phyloP scores from a whole-genome alignment of 2,113 vertebrate species.

The Sorex araneus region DNA sequence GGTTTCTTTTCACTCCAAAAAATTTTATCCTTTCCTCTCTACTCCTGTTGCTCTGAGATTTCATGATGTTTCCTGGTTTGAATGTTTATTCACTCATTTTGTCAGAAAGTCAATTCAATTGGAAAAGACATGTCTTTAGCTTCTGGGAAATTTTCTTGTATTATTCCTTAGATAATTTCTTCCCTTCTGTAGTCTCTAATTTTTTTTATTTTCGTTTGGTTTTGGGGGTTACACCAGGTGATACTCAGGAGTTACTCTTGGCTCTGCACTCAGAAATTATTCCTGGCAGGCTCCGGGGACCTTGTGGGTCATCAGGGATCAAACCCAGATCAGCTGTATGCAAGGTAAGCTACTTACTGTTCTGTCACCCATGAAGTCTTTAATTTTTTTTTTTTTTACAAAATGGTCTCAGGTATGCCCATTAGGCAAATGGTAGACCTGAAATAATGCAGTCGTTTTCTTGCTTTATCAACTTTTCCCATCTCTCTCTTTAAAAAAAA shows the following conservation, averaged over 20 bases:
- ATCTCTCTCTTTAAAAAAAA: not conserved
- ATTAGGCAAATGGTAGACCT: not conserved
- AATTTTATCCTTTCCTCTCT: not conserved
- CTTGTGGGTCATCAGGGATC: too few relatives aligned
- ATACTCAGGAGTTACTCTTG: too few relatives aligned
- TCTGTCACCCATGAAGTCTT: not conserved
- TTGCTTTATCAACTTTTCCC: not conserved
- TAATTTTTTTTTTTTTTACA: not conserved
- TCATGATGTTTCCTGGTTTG: not conserved
- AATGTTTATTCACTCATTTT: not conserved
- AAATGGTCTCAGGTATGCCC: not conserved
- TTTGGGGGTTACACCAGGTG: too few relatives aligned
- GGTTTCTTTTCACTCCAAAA: slow-evolving; percentile 17
- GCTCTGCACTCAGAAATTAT: too few relatives aligned
- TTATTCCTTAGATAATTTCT: slow-evolving; percentile 20
- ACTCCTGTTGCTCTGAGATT: not conserved
- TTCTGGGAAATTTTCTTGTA: slow-evolving; percentile 35
- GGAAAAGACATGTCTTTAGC: not conserved
- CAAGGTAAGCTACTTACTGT: too few relatives aligned
- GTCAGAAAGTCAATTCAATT: not conserved
- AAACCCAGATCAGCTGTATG: too few relatives aligned
- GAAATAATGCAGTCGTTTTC: not conserved
- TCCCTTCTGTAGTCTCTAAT: not conserved
- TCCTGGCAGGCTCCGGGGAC: too few relatives aligned
- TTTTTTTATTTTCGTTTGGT: not conserved